These are phyloP conservation scores for Sussaba pulchella DNA, from an alignment of 2,888 invertebrate species.

Conservation along the genomic window DNA sequence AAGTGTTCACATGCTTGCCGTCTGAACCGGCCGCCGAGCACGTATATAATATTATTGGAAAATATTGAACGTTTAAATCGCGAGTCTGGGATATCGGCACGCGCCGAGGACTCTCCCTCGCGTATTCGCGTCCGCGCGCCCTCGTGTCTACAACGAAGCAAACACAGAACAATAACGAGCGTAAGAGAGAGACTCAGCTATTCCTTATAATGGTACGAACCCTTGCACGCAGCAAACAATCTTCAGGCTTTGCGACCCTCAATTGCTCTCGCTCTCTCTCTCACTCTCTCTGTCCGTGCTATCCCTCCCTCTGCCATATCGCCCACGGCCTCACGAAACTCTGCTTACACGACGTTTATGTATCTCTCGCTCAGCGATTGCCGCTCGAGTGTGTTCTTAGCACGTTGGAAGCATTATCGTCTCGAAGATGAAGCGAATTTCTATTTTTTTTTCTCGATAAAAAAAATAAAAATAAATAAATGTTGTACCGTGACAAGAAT, in stretches of 20 bases:
- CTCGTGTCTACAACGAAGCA: conserved; percentile 57
- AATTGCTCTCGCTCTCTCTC: conserved; percentile 4
- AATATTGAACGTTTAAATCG: conserved; percentile 74
- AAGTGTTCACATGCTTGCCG: conserved; percentile 46
- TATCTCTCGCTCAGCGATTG: conserved; percentile 66
- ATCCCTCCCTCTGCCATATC: conserved; percentile 26
- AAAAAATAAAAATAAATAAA: neutral
- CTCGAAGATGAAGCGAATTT: conserved; percentile 54
- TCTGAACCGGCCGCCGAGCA: conserved; percentile 54
- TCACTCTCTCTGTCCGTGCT: no score
- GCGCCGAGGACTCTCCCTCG: conserved; percentile 49
- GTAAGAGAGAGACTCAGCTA: no score
- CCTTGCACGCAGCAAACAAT: conserved; percentile 77
- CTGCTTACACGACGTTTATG: conserved; percentile 71
- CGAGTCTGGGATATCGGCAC: conserved; percentile 68
- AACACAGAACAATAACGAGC: conserved; percentile 45
- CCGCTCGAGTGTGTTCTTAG: conserved; percentile 29
- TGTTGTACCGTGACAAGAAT: conserved; percentile 17
- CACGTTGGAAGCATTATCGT: conserved; percentile 41
- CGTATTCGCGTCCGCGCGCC: neutral
- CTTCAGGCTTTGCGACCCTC: conserved; percentile 74
- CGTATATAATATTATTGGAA: conserved; percentile 69
- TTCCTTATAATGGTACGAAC: conserved; percentile 76
- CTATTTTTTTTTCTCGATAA: neutral
- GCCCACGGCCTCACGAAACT: conserved; percentile 35